Evolutionary conservation across 2,113 vertebrate genomes (phyloP).

Genomic region (Camarhynchus parvulus): DNA sequence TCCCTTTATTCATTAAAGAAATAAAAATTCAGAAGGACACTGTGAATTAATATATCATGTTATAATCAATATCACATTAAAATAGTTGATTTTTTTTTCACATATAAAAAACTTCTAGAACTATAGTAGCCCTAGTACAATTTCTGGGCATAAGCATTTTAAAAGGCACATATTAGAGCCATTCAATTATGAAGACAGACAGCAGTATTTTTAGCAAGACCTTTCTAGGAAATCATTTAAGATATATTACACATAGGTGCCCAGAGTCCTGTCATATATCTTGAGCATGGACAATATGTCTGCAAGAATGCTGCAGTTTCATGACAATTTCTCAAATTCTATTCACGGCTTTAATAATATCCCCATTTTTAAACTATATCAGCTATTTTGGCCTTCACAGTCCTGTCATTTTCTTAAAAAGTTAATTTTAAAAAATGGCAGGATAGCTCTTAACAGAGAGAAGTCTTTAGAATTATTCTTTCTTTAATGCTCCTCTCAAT

Average conservation of each 20-base stretch:
- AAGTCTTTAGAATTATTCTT: neutral
- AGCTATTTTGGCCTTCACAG: slow-evolving; percentile 16
- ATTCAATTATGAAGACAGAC: slow-evolving; percentile 34
- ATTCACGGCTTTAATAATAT: slow-evolving; percentile 26
- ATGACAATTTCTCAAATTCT: slow-evolving; percentile 30
- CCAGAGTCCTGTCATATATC: slow-evolving; percentile 33
- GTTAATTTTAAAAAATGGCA: neutral
- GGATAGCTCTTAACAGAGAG: neutral
- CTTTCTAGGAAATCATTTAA: slow-evolving; percentile 28
- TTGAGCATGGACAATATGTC: neutral
- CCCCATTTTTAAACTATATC: neutral
- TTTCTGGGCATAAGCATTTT: slow-evolving; percentile 17
- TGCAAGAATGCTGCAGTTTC: slow-evolving; percentile 17
- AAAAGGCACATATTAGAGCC: slow-evolving; percentile 7
- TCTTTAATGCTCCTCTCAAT: neutral
- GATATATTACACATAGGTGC: slow-evolving; percentile 39
- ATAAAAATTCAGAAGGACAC: neutral
- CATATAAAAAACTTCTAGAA: neutral
- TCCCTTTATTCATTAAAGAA: neutral
- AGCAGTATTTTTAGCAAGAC: slow-evolving; percentile 46
- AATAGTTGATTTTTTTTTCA: neutral
- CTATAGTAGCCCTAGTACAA: neutral
- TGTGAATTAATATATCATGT: neutral
- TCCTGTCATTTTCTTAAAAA: neutral
- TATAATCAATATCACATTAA: slow-evolving; percentile 6